Conservation (phyloP, 2,113 vertebrate species). For the Eleginops maclovinus region DNA sequence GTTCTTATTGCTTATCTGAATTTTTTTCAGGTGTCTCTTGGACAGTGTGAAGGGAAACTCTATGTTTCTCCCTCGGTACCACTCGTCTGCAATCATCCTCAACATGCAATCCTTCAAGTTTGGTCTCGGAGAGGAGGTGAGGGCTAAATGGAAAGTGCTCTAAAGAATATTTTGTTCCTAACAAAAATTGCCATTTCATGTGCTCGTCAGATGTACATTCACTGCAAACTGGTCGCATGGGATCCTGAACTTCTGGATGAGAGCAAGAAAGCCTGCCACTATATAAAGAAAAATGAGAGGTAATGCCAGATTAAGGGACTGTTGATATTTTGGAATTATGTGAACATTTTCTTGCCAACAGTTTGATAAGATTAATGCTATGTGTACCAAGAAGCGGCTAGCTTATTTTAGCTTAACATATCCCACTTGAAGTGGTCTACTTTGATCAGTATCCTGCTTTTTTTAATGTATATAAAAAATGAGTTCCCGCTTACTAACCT, state of each 20-base stretch:
- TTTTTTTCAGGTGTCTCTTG: slow-evolving; percentile 78
- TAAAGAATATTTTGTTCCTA: not conserved
- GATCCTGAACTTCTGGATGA: slow-evolving; percentile 72
- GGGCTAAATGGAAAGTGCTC: not conserved
- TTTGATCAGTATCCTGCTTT: too few species aligned
- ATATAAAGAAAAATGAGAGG: slow-evolving; percentile 65
- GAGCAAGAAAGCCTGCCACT: slow-evolving; percentile 84
- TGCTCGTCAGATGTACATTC: slow-evolving; percentile 82
- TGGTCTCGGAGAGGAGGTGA: slow-evolving; percentile 60
- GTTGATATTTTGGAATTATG: too few species aligned
- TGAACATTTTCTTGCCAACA: too few species aligned
- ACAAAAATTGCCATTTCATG: not conserved
- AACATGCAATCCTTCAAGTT: slow-evolving; percentile 83
- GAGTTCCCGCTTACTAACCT: too few species aligned
- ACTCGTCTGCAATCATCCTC: slow-evolving; percentile 74
- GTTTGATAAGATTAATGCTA: too few species aligned
- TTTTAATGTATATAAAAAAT: too few species aligned
- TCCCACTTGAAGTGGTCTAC: too few species aligned
- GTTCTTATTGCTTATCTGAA: not conserved
- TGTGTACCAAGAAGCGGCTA: too few species aligned
- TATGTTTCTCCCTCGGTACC: slow-evolving; percentile 75
- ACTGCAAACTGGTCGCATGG: slow-evolving; percentile 82
- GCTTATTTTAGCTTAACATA: too few species aligned
- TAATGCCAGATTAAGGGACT: slow-evolving; percentile 46
- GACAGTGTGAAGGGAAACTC: slow-evolving; percentile 75